Percentiles rank a stretch among this genome's conserved stretches.
phyloP scores from a whole-genome alignment of 1,140 invertebrate species.

The Lasioglossum albipes region DNA sequence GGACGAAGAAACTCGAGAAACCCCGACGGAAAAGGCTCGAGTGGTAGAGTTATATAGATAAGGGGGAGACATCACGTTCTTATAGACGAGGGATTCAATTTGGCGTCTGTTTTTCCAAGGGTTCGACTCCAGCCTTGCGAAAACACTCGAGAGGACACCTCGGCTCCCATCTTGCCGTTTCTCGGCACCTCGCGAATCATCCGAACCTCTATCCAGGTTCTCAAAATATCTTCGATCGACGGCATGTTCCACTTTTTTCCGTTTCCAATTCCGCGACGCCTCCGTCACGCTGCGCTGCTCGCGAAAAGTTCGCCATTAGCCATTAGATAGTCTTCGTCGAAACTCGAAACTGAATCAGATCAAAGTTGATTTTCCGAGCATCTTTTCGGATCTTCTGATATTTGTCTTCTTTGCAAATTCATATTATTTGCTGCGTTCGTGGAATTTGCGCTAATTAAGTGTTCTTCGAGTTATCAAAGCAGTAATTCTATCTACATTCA shows the following conservation, averaged over 20 bases:
- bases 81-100: slow-evolving; percentile 79
- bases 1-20: slow-evolving; percentile 42
- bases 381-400: too few relatives aligned
- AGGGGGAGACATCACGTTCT: slow-evolving; percentile 71
- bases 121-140: slow-evolving; percentile 79
- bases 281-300: too few relatives aligned
- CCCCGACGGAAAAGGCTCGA: slow-evolving; percentile 27
- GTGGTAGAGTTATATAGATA: slow-evolving; percentile 59
- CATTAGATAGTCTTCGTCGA: too few relatives aligned
- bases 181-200: slow-evolving; percentile 49
- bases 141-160: slow-evolving; percentile 80
- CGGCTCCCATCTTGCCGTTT: slow-evolving; percentile 73
- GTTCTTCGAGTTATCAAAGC: too few relatives aligned
- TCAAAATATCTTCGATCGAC: slow-evolving; percentile 62
- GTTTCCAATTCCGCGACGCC: not conserved
- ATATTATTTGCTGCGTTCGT: too few relatives aligned
- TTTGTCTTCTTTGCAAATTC: too few relatives aligned
- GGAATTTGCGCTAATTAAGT: too few relatives aligned
- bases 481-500: too few relatives aligned
- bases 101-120: slow-evolving; percentile 80
- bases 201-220: slow-evolving; percentile 56
- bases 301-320: too few relatives aligned
- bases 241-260: slow-evolving; percentile 47
- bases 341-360: too few relatives aligned
- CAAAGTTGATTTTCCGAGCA: too few relatives aligned